A percentile compares a stretch with the other conserved stretches of the same genome.
These are phyloP conservation scores for Micromussa lordhowensis DNA, from an alignment of 92 coral and sea anemone genomes.

Conservation along the genomic window DNA sequence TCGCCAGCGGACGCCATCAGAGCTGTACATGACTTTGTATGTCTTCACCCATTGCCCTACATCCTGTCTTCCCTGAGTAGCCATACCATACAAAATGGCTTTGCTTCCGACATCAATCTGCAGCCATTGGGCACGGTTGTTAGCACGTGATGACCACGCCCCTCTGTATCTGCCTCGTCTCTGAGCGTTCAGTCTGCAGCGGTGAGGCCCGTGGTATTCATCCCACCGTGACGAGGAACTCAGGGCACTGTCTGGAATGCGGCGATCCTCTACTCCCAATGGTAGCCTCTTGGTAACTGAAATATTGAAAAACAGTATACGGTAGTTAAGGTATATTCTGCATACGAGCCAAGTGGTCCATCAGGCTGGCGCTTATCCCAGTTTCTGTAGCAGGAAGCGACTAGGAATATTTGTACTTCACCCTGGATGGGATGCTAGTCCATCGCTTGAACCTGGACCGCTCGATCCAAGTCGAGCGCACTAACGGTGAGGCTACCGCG, in stretches of 20 bases:
- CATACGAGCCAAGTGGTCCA: no score
- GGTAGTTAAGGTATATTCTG: no score
- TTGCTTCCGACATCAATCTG: conserved; percentile 74
- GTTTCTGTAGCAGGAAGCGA: no score
- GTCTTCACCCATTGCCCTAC: conserved; percentile 82
- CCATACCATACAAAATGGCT: conserved; percentile 67
- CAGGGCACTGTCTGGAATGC: conserved; percentile 71
- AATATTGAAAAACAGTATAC: background rate
- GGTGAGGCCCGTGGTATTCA: conserved; percentile 77
- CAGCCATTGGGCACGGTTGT: conserved; percentile 71
- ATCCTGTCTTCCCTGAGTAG: conserved; percentile 81
- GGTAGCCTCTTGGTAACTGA: conserved; percentile 54
- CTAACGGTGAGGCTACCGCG: no score
- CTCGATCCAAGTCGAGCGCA: no score
- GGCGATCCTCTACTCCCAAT: conserved; percentile 80
- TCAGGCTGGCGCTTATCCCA: background rate
- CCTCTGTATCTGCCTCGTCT: conserved; percentile 77
- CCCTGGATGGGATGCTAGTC: no score
- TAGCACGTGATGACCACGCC: conserved; percentile 80
- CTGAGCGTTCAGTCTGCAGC: conserved; percentile 68
- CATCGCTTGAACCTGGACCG: no score
- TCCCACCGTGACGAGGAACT: conserved; percentile 80
- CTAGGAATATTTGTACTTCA: no score
- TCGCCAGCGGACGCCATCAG: conserved; percentile 60
- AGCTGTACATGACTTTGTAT: conserved; percentile 69